These are phyloP conservation scores for Sialia sialis DNA, from an alignment of 2,113 vertebrate genomes.

Conservation along the genomic window DNA sequence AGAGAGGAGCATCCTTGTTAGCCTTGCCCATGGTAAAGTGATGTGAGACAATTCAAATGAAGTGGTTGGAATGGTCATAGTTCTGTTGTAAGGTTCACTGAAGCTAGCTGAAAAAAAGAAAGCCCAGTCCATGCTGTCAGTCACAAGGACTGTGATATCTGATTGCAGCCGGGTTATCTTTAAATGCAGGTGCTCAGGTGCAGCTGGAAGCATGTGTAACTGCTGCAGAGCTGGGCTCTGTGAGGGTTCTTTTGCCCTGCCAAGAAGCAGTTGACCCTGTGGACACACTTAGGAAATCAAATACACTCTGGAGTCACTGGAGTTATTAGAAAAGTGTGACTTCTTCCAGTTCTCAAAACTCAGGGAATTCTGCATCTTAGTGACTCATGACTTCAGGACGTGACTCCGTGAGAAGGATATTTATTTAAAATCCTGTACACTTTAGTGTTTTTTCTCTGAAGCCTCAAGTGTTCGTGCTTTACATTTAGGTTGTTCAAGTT, in stretches of 20 bases:
- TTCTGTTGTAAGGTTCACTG: not conserved
- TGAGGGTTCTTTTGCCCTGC: not conserved
- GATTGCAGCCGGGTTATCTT: accelerated
- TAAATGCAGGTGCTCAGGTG: not conserved
- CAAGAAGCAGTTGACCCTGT: not conserved
- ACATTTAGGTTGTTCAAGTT: not conserved
- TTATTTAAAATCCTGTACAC: not conserved
- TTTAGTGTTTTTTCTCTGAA: not conserved
- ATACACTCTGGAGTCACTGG: not conserved
- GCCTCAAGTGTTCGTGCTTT: not conserved
- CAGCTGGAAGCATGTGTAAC: not conserved
- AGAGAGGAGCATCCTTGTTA: not conserved
- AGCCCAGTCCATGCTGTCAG: not conserved
- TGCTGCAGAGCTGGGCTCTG: not conserved
- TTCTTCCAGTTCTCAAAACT: not conserved
- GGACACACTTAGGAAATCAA: not conserved
- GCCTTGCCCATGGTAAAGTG: not conserved
- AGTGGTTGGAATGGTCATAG: not conserved
- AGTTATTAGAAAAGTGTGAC: not conserved
- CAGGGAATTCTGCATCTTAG: not conserved
- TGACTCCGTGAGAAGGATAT: not conserved
- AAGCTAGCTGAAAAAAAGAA: not conserved
- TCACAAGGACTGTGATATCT: not conserved
- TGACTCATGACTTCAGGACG: not conserved
- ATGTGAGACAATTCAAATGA: not conserved